phyloP scores from a whole-genome alignment of 2,888 invertebrate species.

The Scaptomyza tumidula region DNA sequence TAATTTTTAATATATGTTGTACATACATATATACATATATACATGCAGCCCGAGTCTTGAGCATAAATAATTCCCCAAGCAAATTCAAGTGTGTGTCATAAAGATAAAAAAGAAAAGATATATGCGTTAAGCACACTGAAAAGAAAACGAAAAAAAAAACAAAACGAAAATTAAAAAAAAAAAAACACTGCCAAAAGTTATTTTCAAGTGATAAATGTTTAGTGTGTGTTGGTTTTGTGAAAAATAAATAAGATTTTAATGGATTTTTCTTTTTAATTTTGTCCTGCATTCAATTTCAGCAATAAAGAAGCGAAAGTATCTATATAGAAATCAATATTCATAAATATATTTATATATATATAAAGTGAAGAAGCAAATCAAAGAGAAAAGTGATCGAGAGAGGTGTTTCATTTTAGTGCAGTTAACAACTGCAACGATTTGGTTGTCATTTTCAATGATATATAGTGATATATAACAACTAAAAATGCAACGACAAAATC shows the following conservation, averaged over 20 bases:
- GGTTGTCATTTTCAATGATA: constrained; percentile 83
- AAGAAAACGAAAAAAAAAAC: constrained; percentile 31
- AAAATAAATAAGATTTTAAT: constrained; percentile 35
- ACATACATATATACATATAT: constrained; percentile 32
- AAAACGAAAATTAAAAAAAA: constrained; percentile 13
- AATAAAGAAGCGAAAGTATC: constrained; percentile 75
- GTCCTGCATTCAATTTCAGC: constrained; percentile 73
- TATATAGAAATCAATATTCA: constrained; percentile 51
- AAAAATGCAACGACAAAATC: constrained; percentile 91
- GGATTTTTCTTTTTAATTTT: constrained; percentile 35
- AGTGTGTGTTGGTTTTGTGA: constrained; percentile 21
- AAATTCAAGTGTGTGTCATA: constrained; percentile 40
- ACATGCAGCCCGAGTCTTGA: constrained; percentile 26
- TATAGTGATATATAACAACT: constrained; percentile 84
- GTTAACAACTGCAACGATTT: constrained; percentile 74
- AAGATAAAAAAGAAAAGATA: constrained; percentile 30
- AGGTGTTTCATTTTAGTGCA: constrained; percentile 74
- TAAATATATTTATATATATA: constrained; percentile 44
- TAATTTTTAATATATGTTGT: constrained; percentile 36
- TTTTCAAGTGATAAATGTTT: constrained; percentile 48
- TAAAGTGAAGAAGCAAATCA: constrained; percentile 77
- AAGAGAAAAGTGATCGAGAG: constrained; percentile 72
- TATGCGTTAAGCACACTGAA: constrained; percentile 35
- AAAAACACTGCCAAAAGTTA: constrained; percentile 41
- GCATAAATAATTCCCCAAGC: constrained; percentile 16